phyloP scores from a whole-genome alignment of 2,797 vertebrate species.

The Pristis pectinata region DNA sequence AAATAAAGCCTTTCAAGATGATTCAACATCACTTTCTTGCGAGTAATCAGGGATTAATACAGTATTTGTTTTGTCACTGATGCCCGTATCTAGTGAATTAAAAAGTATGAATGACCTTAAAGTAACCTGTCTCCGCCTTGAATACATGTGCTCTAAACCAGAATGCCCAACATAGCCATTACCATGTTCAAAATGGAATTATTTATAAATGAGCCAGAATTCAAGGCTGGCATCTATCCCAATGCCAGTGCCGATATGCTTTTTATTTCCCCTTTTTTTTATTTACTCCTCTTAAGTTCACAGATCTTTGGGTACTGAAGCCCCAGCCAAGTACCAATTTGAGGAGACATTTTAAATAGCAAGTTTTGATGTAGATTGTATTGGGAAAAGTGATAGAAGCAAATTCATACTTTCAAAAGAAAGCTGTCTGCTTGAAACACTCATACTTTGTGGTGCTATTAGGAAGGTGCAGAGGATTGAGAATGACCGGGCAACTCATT shows the following conservation, averaged over 20 bases:
- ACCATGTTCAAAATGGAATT: neutral
- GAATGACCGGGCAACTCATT: neutral
- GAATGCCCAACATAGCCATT: neutral
- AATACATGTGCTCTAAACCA: neutral
- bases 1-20: too few relatives aligned
- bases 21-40: too few relatives aligned
- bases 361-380: neutral
- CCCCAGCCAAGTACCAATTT: neutral
- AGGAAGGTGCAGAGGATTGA: neutral
- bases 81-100: too few relatives aligned
- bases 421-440: neutral
- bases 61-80: too few relatives aligned
- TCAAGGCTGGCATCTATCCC: neutral
- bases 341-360: neutral
- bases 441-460: too few relatives aligned
- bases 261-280: too few relatives aligned
- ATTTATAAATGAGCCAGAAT: neutral
- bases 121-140: too few relatives aligned
- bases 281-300: neutral
- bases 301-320: neutral
- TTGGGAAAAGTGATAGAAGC: neutral
- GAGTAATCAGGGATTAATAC: too few relatives aligned
- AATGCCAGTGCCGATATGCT: neutral
- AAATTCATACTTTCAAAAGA: neutral
- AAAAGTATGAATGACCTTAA: too few relatives aligned